Conservation (phyloP, 2,113 vertebrate genomes). For the Speoplatyrhinus poulsoni region DNA sequence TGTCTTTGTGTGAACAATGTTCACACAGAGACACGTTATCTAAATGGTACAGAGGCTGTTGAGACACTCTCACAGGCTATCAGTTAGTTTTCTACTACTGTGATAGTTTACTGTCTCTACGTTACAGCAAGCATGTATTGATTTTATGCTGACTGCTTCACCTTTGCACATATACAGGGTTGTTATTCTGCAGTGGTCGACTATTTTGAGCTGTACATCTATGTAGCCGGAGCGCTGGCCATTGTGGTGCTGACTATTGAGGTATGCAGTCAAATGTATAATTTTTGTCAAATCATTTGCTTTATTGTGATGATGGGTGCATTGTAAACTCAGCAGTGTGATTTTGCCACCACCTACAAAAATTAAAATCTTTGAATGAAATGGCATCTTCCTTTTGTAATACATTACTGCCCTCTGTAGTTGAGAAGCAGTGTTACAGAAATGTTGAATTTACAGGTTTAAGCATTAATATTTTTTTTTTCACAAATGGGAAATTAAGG, state of each 20-base stretch:
- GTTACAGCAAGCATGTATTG: constrained; percentile 46
- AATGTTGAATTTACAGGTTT: background rate
- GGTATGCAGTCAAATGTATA: constrained; percentile 67
- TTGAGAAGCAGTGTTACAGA: constrained; percentile 18
- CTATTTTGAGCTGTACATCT: constrained; percentile 91
- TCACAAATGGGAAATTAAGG: background rate
- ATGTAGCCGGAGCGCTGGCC: constrained; percentile 89
- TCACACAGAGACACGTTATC: constrained; percentile 65
- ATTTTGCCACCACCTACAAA: constrained; percentile 3
- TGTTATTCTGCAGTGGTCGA: constrained; percentile 92
- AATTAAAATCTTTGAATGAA: background rate
- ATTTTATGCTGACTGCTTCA: constrained; percentile 24
- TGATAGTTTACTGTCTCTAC: constrained; percentile 53
- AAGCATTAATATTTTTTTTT: background rate
- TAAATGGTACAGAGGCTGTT: constrained; percentile 48
- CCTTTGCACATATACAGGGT: constrained; percentile 76
- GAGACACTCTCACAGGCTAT: constrained; percentile 50
- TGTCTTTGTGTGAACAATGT: constrained; percentile 8
- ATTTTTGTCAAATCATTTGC: background rate
- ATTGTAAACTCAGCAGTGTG: constrained; percentile 11
- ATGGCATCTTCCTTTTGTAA: constrained; percentile 3
- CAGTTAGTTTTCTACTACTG: constrained; percentile 49
- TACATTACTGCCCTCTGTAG: constrained; percentile 57
- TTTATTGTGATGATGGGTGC: constrained; percentile 1
- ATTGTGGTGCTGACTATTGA: constrained; percentile 92